Conservation (phyloP, 2,113 vertebrate genomes). For the Erythrolamprus reginae region DNA sequence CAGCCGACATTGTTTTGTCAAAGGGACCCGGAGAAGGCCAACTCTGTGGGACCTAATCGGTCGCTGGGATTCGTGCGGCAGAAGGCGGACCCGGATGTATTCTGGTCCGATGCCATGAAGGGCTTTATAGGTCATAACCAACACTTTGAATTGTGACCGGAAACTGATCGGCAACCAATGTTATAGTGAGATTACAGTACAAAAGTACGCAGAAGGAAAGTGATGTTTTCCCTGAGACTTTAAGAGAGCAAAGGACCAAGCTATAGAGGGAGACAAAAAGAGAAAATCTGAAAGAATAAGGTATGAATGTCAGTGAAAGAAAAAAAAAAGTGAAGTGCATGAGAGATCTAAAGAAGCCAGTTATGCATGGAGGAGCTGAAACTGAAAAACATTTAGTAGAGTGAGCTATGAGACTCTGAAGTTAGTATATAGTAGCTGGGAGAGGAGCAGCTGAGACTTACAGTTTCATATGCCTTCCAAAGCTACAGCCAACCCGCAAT, state of each 20-base stretch:
- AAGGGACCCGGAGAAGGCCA: no score
- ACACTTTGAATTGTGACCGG: no score
- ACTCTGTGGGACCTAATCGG: no score
- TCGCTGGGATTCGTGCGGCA: no score
- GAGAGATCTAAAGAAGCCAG: neutral
- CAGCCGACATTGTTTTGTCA: no score
- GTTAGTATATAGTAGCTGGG: neutral
- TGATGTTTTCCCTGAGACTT: neutral
- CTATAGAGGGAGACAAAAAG: neutral
- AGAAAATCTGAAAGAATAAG: neutral
- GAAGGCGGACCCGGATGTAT: no score
- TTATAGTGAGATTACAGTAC: neutral
- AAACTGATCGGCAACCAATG: no score
- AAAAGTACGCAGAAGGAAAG: neutral
- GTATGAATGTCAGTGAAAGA: neutral
- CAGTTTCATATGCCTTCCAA: neutral
- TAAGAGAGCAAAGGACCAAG: neutral
- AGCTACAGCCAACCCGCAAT: neutral
- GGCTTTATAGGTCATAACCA: no score
- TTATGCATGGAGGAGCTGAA: neutral
- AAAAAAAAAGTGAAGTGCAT: neutral
- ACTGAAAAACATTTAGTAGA: neutral
- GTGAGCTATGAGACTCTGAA: neutral
- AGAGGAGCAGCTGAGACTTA: neutral
- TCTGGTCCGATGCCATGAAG: no score